Conservation (phyloP, 2,113 vertebrate species). For the Mixornis gularis region DNA sequence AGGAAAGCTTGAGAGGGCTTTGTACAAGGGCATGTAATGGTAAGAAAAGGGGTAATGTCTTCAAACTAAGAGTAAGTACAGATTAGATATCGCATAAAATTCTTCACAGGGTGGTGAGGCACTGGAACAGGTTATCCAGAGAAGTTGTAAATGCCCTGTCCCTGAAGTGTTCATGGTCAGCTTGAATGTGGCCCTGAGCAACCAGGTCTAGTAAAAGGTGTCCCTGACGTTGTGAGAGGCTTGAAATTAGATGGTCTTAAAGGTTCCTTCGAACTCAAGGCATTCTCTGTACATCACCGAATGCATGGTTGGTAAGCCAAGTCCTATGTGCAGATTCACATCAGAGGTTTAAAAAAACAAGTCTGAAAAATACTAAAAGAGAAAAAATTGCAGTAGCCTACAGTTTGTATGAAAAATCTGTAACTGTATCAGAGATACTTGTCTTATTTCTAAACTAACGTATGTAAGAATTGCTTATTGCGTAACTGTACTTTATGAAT, state of each 20-base stretch:
- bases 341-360: background rate
- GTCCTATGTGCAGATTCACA: background rate
- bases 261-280: background rate
- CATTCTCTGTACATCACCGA: background rate
- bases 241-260: background rate
- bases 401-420: background rate
- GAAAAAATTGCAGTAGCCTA: background rate
- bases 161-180: background rate
- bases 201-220: background rate
- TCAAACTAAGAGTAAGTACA: background rate
- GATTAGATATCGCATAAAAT: background rate
- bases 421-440: background rate
- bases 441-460: background rate
- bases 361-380: background rate
- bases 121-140: background rate
- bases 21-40: no score
- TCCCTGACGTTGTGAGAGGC: fast-evolving
- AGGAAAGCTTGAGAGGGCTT: background rate
- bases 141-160: background rate
- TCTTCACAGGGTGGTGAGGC: background rate
- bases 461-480: background rate
- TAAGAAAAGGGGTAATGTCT: background rate
- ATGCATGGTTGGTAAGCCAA: background rate
- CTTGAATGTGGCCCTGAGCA: background rate
- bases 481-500: background rate